Percentiles rank a stretch among this genome's conserved stretches.
Conservation (phyloP, 2,888 invertebrate genomes). For the Parthenolecanium corni region DNA sequence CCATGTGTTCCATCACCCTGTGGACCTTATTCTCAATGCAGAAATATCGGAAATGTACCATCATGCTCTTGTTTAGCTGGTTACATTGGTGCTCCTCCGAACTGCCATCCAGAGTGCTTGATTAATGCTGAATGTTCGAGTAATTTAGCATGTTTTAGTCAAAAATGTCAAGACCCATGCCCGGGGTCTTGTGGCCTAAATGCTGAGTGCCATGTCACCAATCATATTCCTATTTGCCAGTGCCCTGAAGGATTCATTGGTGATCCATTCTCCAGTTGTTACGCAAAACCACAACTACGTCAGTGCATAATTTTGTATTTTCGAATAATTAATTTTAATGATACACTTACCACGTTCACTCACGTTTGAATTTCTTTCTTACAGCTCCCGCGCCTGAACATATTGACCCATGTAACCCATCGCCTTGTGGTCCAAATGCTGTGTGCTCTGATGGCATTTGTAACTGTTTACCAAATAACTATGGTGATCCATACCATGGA, state of each 20-base stretch:
- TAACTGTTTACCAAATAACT: constrained; percentile 57
- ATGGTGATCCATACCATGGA: constrained; percentile 59
- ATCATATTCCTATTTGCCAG: constrained; percentile 42
- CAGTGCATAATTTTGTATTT: constrained; percentile 21
- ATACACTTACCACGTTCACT: too few relatives aligned
- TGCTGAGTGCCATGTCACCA: constrained; percentile 40
- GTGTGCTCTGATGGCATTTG: constrained; percentile 63
- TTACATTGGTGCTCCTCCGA: constrained; percentile 40
- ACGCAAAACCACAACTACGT: constrained; percentile 37
- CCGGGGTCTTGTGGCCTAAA: constrained; percentile 40
- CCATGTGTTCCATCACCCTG: constrained; percentile 39
- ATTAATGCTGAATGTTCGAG: constrained; percentile 44
- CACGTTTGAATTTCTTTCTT: not conserved
- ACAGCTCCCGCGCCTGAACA: not conserved
- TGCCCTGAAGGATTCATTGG: constrained; percentile 39
- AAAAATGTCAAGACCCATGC: constrained; percentile 41
- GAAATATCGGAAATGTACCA: constrained; percentile 35
- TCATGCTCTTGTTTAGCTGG: constrained; percentile 40
- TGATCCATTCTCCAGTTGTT: constrained; percentile 37
- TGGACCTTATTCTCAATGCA: constrained; percentile 38
- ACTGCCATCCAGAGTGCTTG: constrained; percentile 67
- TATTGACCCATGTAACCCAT: constrained; percentile 51
- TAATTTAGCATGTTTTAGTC: constrained; percentile 39
- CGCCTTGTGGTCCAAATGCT: constrained; percentile 65
- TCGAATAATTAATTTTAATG: not conserved